phyloP scores from a whole-genome alignment of 2,888 invertebrate species.

The Pecten maximus region DNA sequence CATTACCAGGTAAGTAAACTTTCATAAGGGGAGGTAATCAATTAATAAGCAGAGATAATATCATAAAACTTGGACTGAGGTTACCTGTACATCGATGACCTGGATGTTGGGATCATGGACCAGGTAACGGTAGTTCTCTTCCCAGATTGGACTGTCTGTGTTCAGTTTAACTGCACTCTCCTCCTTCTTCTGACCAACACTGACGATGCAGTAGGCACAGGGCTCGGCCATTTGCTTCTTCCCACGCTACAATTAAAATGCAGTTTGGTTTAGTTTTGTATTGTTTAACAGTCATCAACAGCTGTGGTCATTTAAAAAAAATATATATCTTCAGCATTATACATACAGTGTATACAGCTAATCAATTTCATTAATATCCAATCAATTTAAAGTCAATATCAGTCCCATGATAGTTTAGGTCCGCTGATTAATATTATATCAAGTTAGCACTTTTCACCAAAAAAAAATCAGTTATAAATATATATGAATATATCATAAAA shows the following conservation, averaged over 20 bases:
- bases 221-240: conserved; percentile 86
- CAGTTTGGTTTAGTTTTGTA: neutral
- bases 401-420: too few relatives aligned
- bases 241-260: conserved; percentile 69
- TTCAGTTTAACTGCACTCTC: conserved; percentile 82
- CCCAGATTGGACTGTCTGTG: conserved; percentile 95
- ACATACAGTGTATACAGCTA: too few relatives aligned
- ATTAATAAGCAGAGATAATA: too few relatives aligned
- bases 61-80: neutral
- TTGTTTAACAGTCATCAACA: too few relatives aligned
- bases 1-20: neutral
- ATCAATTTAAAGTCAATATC: too few relatives aligned
- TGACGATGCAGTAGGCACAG: conserved; percentile 91
- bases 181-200: conserved; percentile 86
- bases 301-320: too few relatives aligned
- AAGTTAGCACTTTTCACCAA: too few relatives aligned
- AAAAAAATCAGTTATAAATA: too few relatives aligned
- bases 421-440: too few relatives aligned
- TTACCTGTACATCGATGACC: conserved; percentile 91
- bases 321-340: neutral
- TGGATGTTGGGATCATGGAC: conserved; percentile 95
- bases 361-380: too few relatives aligned
- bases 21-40: neutral
- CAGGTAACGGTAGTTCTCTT: conserved; percentile 96
- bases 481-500: too few relatives aligned